Percentiles rank a stretch among this genome's conserved stretches.
phyloP scores from a whole-genome alignment of 2,888 invertebrate genomes.

The Standfussiana lucernea region DNA sequence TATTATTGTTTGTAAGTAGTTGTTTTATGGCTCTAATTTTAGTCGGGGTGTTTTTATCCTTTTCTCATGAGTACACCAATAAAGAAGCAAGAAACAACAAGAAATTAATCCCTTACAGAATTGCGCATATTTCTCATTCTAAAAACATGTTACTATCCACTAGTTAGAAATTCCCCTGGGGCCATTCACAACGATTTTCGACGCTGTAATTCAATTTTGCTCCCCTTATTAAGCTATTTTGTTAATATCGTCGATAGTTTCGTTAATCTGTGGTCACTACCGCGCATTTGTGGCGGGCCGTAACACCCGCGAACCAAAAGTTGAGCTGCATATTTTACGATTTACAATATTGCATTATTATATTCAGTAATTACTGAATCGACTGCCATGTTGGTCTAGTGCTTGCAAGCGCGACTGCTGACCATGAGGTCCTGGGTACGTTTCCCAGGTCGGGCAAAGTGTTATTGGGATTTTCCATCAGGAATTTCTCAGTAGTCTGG shows the following conservation, averaged over 20 bases:
- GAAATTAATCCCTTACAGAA: not conserved
- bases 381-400: too few relatives aligned
- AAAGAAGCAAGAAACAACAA: too few relatives aligned
- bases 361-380: not conserved
- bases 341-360: not conserved
- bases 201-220: not conserved
- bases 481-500: too few relatives aligned
- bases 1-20: too few relatives aligned
- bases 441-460: too few relatives aligned
- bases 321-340: not conserved
- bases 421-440: too few relatives aligned
- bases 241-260: not conserved
- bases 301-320: not conserved
- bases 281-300: not conserved
- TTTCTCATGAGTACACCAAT: not conserved
- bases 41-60: not conserved
- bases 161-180: not conserved
- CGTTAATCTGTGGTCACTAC: not conserved
- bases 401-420: too few relatives aligned
- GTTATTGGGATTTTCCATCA: too few relatives aligned
- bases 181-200: not conserved
- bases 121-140: too few relatives aligned
- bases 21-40: not conserved
- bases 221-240: not conserved
- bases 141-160: not conserved